A percentile compares a stretch with the other conserved stretches of the same genome.
These are phyloP conservation scores for Hylyphantes graminicola DNA, from an alignment of 1,140 invertebrate genomes.

Conservation along the genomic window DNA sequence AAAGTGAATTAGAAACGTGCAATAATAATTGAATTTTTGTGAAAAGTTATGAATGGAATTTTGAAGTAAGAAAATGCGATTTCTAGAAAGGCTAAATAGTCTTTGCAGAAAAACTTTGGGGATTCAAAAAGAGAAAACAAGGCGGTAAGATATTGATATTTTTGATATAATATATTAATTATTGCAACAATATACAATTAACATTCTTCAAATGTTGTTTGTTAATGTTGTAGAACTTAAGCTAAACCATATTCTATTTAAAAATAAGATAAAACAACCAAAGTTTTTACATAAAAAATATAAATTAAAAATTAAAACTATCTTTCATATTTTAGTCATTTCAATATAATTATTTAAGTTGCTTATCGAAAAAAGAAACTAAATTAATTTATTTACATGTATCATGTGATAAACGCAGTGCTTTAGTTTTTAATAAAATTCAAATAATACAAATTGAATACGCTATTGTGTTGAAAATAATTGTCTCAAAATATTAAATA, in stretches of 20 bases:
- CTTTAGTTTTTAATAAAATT: no score
- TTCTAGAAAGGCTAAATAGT: slow-evolving; percentile 14
- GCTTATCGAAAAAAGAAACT: no score
- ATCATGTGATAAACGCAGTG: no score
- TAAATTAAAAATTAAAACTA: not conserved
- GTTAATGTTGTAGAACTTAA: not conserved
- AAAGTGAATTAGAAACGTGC: no score
- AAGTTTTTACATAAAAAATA: not conserved
- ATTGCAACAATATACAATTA: not conserved
- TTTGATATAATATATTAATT: not conserved
- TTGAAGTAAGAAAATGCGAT: not conserved
- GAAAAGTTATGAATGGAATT: not conserved
- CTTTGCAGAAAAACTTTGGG: slow-evolving; percentile 18
- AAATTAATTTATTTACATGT: no score
- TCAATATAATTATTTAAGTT: no score
- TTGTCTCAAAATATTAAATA: no score
- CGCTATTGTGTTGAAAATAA: no score
- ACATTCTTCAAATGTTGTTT: not conserved
- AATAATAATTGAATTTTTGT: no score
- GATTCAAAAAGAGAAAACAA: not conserved
- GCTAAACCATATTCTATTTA: not conserved
- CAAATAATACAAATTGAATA: no score
- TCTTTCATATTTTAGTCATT: no score
- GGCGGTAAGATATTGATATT: slow-evolving; percentile 16
- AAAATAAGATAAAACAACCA: not conserved